Percentiles rank a stretch among this genome's conserved stretches.
Conservation (phyloP, 2,888 invertebrate species). For the Aproaerema taeniolella region DNA sequence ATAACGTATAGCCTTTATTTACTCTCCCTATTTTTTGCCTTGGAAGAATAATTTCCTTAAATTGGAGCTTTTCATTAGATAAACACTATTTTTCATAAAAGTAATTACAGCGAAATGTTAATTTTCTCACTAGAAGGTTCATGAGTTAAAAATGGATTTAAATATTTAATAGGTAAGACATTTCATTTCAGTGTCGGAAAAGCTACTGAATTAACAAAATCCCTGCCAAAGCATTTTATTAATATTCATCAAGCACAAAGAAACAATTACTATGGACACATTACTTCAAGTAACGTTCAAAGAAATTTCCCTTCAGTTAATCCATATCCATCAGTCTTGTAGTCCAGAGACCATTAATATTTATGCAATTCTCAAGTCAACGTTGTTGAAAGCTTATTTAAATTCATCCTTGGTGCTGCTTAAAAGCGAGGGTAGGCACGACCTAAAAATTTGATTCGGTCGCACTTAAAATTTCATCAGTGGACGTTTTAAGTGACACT, state of each 20-base stretch:
- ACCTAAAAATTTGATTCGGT: conserved; percentile 52
- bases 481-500: conserved; percentile 27
- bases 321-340: conserved; percentile 57
- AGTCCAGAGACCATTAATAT: conserved; percentile 60
- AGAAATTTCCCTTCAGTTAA: conserved; percentile 40
- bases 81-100: too few relatives aligned
- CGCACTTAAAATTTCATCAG: conserved; percentile 49
- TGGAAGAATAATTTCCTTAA: too few relatives aligned
- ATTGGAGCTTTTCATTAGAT: too few relatives aligned
- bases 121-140: too few relatives aligned
- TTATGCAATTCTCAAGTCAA: conserved; percentile 61
- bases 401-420: conserved; percentile 62
- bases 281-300: conserved; percentile 28
- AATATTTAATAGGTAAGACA: too few relatives aligned
- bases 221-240: conserved; percentile 22
- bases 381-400: conserved; percentile 64
- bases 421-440: conserved; percentile 47
- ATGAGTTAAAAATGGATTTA: too few relatives aligned
- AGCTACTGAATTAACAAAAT: conserved; percentile 17
- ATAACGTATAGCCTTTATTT: too few relatives aligned
- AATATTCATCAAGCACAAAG: conserved; percentile 34
- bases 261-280: conserved; percentile 27
- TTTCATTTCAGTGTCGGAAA: too few relatives aligned
- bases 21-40: too few relatives aligned
- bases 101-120: too few relatives aligned